These are phyloP conservation scores for Mesocentrotus franciscanus DNA, from an alignment of 53 echinoderm and acorn worm genomes.

Conservation along the genomic window DNA sequence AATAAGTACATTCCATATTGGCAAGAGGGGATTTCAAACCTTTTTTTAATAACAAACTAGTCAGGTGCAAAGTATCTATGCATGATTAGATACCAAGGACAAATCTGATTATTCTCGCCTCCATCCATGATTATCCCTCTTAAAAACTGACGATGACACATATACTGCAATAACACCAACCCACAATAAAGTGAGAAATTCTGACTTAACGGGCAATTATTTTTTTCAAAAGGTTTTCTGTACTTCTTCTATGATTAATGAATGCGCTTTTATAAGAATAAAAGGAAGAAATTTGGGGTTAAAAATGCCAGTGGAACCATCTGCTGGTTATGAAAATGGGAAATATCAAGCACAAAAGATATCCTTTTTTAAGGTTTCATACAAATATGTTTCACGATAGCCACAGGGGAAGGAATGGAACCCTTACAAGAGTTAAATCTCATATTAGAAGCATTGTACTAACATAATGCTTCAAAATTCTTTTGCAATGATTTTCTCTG, in stretches of 20 bases:
- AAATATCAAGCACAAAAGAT: neutral
- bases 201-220: neutral
- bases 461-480: neutral
- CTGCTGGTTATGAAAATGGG: neutral
- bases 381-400: neutral
- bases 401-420: neutral
- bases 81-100: too few species aligned
- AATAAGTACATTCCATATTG: too few species aligned
- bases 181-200: too few species aligned
- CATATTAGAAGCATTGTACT: neutral
- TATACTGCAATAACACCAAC: too few species aligned
- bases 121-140: too few species aligned
- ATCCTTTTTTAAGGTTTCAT: neutral
- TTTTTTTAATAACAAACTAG: too few species aligned
- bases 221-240: neutral
- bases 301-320: neutral
- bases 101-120: too few species aligned
- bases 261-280: neutral
- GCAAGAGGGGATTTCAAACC: too few species aligned
- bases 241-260: neutral
- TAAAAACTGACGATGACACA: too few species aligned
- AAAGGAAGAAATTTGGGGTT: neutral
- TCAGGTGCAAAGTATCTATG: too few species aligned
- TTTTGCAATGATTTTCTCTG: neutral
- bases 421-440: neutral